Conservation (phyloP, 2,113 vertebrate species). For the Hystrix brachyura region DNA sequence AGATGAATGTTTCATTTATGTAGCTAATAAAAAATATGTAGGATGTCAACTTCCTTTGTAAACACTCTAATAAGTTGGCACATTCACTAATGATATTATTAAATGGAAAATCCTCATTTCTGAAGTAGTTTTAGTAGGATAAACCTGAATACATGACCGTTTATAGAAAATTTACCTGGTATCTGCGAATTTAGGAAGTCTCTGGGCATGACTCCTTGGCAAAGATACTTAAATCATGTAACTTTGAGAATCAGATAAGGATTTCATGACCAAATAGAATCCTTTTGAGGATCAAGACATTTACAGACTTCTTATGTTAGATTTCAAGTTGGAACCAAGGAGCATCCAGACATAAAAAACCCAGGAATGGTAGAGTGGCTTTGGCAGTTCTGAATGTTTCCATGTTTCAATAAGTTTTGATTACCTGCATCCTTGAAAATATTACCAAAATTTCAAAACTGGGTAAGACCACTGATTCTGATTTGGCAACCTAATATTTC, state of each 20-base stretch:
- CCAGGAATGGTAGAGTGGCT: not conserved
- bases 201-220: not conserved
- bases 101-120: not conserved
- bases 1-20: not conserved
- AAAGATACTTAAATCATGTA: not conserved
- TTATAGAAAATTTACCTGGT: not conserved
- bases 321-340: not conserved
- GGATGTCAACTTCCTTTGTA: not conserved
- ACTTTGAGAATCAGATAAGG: not conserved
- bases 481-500: not conserved
- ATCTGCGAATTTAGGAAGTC: not conserved
- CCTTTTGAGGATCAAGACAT: not conserved
- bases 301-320: not conserved
- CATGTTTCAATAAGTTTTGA: not conserved
- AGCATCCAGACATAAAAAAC: not conserved
- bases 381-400: not conserved
- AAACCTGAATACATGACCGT: not conserved
- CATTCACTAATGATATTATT: not conserved
- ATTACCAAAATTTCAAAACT: not conserved
- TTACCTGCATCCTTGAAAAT: not conserved
- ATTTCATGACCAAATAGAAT: not conserved
- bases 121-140: not conserved
- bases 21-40: not conserved
- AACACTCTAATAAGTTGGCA: not conserved
- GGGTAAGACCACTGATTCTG: not conserved